Evolutionary conservation across 2,888 invertebrate species (phyloP), one percentile per base, ranked within the genome.

Genomic region (Caenorhabditis plicata): DNA sequence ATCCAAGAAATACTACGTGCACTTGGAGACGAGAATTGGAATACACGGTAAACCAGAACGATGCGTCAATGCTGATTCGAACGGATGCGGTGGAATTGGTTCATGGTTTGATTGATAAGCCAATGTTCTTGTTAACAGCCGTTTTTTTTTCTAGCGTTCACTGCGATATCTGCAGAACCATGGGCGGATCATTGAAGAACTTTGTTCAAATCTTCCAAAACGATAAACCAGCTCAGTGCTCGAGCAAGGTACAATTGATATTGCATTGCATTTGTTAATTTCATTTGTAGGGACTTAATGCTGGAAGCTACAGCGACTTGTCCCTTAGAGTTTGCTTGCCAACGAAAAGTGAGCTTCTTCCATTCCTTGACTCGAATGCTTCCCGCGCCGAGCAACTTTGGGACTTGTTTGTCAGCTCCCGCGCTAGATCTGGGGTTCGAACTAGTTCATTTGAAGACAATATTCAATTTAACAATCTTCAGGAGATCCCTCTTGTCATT

Each of bases 1-100:
- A 2, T 58, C 60, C n/a, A 79, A 79, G 56, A 71, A 69, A 42
- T 78, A 78, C 60, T 79, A 75, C 52, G 78, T 78, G 7, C 78
- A 78, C 41, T 52, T 78, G 45, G 78, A 78, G 61, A 78, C 78
- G 7, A 68, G 78, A 49, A 78, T 78, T 31, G 78, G 78, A 35
- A 79, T 78, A 35, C 75, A 78, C 51, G 78, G 78, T 43, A 79
- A 78, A 54, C 78, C 78, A 23, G 78, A 78, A 42, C 53, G 78
- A 55, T 78, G 78, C 38, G 78, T 78, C 13, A 78, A 78, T 49
- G 75, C 78, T 17, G 78, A 78, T 41, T 50, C 72, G 15, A 73
- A 78, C 22, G 77, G 77, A 23, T 78, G 78, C 39, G 78, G 78
- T 33, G 78, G 78, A 33, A 78, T 78, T 27, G 78, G 78, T 54